Conservation (phyloP, 2,888 invertebrate genomes). For the Mesorhabditis spiculigera region DNA sequence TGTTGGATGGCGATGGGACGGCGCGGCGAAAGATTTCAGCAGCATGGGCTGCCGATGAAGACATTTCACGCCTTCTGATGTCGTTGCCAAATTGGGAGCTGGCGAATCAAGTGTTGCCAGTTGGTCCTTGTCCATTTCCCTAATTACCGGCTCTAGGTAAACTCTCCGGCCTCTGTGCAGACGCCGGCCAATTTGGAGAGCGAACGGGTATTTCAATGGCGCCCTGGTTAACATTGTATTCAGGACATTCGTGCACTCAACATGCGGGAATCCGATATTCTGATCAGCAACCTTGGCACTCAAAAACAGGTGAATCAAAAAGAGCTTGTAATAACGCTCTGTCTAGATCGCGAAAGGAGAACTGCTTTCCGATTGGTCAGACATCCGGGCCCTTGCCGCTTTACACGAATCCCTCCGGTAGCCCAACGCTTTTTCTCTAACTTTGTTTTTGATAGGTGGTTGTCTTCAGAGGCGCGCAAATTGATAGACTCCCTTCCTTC, state of each 20-base stretch:
- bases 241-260: conserved; percentile 74
- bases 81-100: conserved; percentile 72
- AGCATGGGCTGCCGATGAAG: conserved; percentile 87
- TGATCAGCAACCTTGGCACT: conserved; percentile 76
- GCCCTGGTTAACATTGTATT: background rate
- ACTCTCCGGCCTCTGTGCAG: conserved; percentile 29
- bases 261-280: conserved; percentile 83
- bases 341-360: conserved; percentile 68
- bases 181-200: conserved; percentile 39
- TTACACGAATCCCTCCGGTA: conserved; percentile 82
- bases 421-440: background rate
- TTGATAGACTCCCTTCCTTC: conserved; percentile 28
- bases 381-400: conserved; percentile 79
- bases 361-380: conserved; percentile 78
- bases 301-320: conserved; percentile 36
- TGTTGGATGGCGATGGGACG: conserved; percentile 11
- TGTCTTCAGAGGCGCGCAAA: conserved; percentile 24
- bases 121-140: background rate
- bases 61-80: conserved; percentile 85
- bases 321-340: background rate
- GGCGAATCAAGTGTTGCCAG: conserved; percentile 6
- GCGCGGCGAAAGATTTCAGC: conserved; percentile 74
- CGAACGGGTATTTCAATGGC: conserved; percentile 21
- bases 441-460: conserved; percentile 61
- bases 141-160: conserved; percentile 7